A percentile compares a stretch with the other conserved stretches of the same genome.
phyloP scores from a whole-genome alignment of 1,140 invertebrate genomes.

The Hesperophylax magnus region DNA sequence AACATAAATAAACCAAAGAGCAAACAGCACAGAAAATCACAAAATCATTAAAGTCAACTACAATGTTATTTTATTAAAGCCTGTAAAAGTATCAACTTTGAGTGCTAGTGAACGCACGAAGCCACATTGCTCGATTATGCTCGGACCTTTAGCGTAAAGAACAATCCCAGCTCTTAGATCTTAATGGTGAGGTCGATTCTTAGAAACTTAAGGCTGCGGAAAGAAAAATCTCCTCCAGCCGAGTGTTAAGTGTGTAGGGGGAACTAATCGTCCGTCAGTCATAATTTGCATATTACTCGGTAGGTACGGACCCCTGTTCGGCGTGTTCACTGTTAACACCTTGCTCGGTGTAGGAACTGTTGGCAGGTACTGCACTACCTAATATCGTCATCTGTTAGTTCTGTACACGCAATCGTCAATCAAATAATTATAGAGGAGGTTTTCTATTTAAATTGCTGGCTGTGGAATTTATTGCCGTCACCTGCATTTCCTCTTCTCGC shows the following conservation, averaged over 20 bases:
- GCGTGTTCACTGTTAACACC: neutral
- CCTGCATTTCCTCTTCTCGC: too few relatives aligned
- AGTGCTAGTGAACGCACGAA: neutral
- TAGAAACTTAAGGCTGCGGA: conserved; percentile 8
- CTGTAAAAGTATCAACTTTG: neutral
- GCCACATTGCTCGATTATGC: conserved; percentile 12
- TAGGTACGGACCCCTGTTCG: conserved; percentile 25
- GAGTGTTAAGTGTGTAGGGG: conserved; percentile 5
- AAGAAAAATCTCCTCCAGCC: conserved; percentile 11
- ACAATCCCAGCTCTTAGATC: neutral
- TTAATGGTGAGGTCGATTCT: conserved; percentile 39
- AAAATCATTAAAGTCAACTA: neutral
- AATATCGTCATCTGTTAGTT: too few relatives aligned
- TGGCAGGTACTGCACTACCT: too few relatives aligned
- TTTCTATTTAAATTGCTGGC: too few relatives aligned
- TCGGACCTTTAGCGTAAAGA: conserved; percentile 14
- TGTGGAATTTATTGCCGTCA: too few relatives aligned
- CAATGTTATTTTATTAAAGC: neutral
- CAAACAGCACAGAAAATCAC: neutral
- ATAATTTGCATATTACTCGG: conserved; percentile 52
- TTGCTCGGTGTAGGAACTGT: neutral
- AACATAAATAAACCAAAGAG: too few relatives aligned
- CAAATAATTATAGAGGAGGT: too few relatives aligned
- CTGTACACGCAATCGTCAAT: too few relatives aligned
- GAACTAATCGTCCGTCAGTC: conserved; percentile 49